Evolutionary conservation across 2,113 vertebrate genomes (phyloP), one percentile per base, ranked within the genome.

Genomic region (Onychostoma macrolepis): DNA sequence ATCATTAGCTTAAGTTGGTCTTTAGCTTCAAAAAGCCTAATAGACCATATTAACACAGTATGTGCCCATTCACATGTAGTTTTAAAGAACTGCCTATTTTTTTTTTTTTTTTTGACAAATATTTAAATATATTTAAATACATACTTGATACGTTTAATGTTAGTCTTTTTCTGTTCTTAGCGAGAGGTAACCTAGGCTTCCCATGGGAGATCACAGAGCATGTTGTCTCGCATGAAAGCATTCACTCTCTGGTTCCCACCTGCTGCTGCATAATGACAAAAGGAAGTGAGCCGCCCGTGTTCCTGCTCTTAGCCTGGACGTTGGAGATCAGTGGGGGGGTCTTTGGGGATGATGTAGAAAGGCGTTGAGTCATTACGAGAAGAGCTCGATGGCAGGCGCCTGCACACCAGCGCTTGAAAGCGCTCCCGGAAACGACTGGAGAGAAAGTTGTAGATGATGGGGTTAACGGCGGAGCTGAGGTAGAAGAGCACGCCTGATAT

Each of bases 391-490:
- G 92, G 0, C 15, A 88, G 91, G 6, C 87, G 92, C 4, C 56
- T 65, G 88, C 93, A 95, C 38, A 95, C 77, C 0, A 95, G 93
- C 15, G 94, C 94, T 1, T 92, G 65, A 87, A 94, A 95, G 33
- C 90, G 89, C 85, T 95, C 94, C 26, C 93, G 89, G 89, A 96
- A 96, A 1, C 93, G 92, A 0, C 93, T 95, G 87, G 95, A 95
- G 33, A 96, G 93, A 82, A 95, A 89, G 88, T 93, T 96, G 91
- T 95, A 95, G 90, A 95, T 96, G 86, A 95, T 85, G 5, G 93
- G 94, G 85, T 94, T 96, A 80, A 94, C 93, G 0, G 94, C 94
- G 0, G 94, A 94, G 92, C 94, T 96, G 89, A 96, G 94, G 90
- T 94, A 95, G 91, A 96, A 95, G 81, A 96, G 89, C 87, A 95